Base-by-base conservation (phyloP, 2,113 vertebrate species). In the Cephalopholis sonnerati region DNA sequence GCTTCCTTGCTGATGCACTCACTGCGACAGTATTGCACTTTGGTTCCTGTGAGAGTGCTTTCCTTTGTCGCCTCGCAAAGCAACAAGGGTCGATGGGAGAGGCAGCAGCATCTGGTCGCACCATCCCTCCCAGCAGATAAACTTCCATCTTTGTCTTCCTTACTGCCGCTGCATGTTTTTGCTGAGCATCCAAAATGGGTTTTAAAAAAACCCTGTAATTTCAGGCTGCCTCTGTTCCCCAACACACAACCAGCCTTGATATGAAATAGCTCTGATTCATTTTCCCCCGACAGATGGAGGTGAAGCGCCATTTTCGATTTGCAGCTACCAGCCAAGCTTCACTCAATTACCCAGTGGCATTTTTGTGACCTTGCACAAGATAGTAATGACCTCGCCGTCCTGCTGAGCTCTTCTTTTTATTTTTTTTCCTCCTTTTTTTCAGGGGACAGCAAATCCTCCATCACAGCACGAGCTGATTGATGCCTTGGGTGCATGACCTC, bases 301-400 rank as follows among this genome's bases (percentile, higher is more conserved):
- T 46, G 79, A 89, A 59, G 18, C 61, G n/a, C 41, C 69, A 59
- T 76, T 84, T 59, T 57, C 8, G n/a, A 87, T 78, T 57, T 41
- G 73, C 85, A 74, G 84, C 78, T 25, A 77, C 75, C 80, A 63
- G 81, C 74, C 36, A 20, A 73, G 79, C 67, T 74, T 79, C 83
- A 84, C 86, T 87, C 80, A 77, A 84, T 88, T 91, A 88, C 88
- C 88, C 79, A 13, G 75, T 79, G 89, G 91, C 88, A 74, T 78
- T 87, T 79, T 29, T 25, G 58, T 82, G 86, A 91, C 91, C 90
- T 92, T 89, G 78, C 74, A 54, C 70, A 29, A 71, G 87, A 90
- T 63, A 84, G 86, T 24, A 68, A 88, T 55, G 85, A 89, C 87
- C 91, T 64, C 53, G 7, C 18, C 11, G 22, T 84, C 80, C 81